Conservation (phyloP, 2,113 vertebrate genomes). For the Myrmophylax atrothorax region DNA sequence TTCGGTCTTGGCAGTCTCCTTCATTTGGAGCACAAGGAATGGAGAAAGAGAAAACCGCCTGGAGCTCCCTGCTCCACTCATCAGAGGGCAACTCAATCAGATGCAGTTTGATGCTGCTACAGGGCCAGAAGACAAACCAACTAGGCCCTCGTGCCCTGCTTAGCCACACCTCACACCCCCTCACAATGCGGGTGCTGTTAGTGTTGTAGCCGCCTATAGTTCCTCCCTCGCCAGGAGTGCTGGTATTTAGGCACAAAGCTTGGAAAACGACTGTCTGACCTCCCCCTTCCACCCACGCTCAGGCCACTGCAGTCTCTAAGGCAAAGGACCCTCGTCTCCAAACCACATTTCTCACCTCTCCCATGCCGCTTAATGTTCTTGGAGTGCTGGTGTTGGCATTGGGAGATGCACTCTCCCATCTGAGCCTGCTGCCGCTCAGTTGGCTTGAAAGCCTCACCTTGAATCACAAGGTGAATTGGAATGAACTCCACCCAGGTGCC, state of each 20-base stretch:
- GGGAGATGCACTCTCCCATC: neutral
- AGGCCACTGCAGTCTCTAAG: conserved; percentile 29
- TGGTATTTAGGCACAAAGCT: conserved; percentile 44
- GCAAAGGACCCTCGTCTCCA: neutral
- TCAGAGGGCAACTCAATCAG: conserved; percentile 25
- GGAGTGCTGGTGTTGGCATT: neutral
- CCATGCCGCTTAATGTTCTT: neutral
- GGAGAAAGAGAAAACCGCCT: conserved; percentile 34
- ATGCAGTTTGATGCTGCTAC: conserved; percentile 15
- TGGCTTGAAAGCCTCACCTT: neutral
- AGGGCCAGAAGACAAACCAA: conserved; percentile 7
- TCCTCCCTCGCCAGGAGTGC: conserved; percentile 14
- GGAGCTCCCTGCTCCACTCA: neutral
- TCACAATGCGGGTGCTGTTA: conserved; percentile 28
- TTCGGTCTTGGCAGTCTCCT: conserved; percentile 44
- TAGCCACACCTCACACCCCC: conserved; percentile 40
- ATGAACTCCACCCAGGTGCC: neutral
- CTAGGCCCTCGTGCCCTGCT: neutral
- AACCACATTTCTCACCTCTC: neutral
- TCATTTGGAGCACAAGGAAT: conserved; percentile 50
- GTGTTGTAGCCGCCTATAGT: conserved; percentile 44
- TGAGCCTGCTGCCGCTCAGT: neutral
- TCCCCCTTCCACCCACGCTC: neutral
- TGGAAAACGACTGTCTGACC: neutral
- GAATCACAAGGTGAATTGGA: neutral